These are phyloP conservation scores for Eclectus roratus DNA, from an alignment of 2,113 vertebrate genomes.

Conservation along the genomic window DNA sequence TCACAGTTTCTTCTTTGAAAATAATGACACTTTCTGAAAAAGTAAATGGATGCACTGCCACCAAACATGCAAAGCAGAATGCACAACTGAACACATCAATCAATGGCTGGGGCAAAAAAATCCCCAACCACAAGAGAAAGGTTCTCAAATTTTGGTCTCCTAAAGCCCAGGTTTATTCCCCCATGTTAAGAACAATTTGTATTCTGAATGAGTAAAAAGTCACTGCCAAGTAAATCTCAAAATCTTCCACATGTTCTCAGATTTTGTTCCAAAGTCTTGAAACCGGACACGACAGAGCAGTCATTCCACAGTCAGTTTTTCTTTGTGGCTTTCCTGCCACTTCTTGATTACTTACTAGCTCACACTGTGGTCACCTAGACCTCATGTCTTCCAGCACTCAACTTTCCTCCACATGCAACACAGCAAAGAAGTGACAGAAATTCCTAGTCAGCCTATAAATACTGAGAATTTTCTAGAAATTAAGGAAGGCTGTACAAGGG, in stretches of 20 bases:
- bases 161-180: not conserved
- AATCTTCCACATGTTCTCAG: not conserved
- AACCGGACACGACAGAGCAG: not conserved
- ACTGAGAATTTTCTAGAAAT: not conserved
- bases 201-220: not conserved
- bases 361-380: not conserved
- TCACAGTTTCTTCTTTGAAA: not conserved
- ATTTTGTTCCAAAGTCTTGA: not conserved
- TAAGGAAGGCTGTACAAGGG: not conserved
- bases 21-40: not conserved
- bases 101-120: not conserved
- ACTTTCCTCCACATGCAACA: not conserved
- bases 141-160: not conserved
- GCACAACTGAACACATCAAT: fast-evolving
- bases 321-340: not conserved
- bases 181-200: not conserved
- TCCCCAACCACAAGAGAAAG: not conserved
- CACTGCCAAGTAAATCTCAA: not conserved
- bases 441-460: not conserved
- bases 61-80: not conserved
- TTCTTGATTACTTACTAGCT: not conserved
- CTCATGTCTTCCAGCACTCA: fast-evolving
- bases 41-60: not conserved
- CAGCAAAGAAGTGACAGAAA: not conserved
- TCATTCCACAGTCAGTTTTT: not conserved